Base-by-base conservation (phyloP, 1,140 invertebrate species). In the Theocolax elegans region DNA sequence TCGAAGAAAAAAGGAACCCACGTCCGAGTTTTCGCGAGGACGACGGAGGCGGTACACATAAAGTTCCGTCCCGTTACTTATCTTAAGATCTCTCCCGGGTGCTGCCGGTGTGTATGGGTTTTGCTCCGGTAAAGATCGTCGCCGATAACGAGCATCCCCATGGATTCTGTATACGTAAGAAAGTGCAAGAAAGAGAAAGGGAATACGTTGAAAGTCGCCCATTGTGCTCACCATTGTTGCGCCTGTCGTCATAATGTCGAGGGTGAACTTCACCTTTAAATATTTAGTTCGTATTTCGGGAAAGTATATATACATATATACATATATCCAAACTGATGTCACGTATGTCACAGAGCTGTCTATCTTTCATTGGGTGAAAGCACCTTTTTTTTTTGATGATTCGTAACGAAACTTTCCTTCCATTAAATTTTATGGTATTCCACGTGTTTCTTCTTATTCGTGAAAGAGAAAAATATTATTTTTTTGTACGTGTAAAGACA, bases 231-330 rank as follows among this genome's bases (percentile, higher is more conserved):
- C 53, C 69, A 79, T 80, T 80, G 76, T 79, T 64, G 23, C 54
- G 56, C 66, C 77, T 80, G 79, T 80, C 79, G 72, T 76, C 79
- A 71, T 74, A 67, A 67, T 56, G 25, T 48, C 29, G 63, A 25
- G 48, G 59, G 64, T 60, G 67, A 68, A 72, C 64, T 23, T 27
- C 67, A 72, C 71, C 13, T 40, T 27, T 77, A 77, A 79, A 80
- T 80, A 79, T 79, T 80, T 80, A 74, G 74, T 69, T 74, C 63
- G 49, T 73, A 75, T 78, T 78, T n/a, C n/a, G n/a, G n/a, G n/a
- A n/a, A n/a, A n/a, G n/a, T n/a, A n/a, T n/a, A n/a, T n/a, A n/a
- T n/a, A n/a, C n/a, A n/a, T 35, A 35, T 35, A 35, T 35, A 35
- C 31, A 35, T 35, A 10, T 78, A n/a, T 53, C 42, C 44, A 44